These are phyloP conservation scores for Phoronis australis DNA, from an alignment of 2,888 invertebrate genomes.

Conservation along the genomic window DNA sequence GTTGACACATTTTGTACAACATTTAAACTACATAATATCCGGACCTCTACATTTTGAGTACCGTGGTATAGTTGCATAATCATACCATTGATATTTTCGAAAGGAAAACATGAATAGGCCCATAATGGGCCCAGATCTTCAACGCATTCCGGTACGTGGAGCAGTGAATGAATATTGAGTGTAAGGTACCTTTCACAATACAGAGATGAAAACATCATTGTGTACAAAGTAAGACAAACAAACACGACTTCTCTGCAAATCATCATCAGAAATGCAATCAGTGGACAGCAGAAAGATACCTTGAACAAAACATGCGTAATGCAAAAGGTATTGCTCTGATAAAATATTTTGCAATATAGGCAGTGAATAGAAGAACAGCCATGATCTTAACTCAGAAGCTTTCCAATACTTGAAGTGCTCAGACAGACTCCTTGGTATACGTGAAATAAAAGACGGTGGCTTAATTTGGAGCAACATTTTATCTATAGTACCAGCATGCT, in stretches of 20 bases:
- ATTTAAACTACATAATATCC: slow-evolving; percentile 8
- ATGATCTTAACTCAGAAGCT: slow-evolving; percentile 17
- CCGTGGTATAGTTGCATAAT: slow-evolving; percentile 14
- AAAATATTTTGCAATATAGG: slow-evolving; percentile 11
- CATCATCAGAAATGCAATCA: slow-evolving; percentile 7
- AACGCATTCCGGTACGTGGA: slow-evolving; percentile 14
- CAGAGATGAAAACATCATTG: slow-evolving; percentile 10
- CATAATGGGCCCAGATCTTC: slow-evolving; percentile 15
- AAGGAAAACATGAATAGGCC: slow-evolving; percentile 19
- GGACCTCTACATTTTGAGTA: slow-evolving; percentile 16
- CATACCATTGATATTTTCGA: slow-evolving; percentile 13
- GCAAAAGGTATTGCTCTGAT: slow-evolving; percentile 8
- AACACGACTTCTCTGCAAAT: slow-evolving; percentile 5
- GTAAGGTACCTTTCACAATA: slow-evolving; percentile 15
- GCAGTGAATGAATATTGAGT: slow-evolving; percentile 14
- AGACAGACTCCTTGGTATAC: slow-evolving; percentile 12
- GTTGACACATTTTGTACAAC: slow-evolving; percentile 11
- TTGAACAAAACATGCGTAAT: slow-evolving; percentile 15
- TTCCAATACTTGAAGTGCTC: slow-evolving; percentile 20
- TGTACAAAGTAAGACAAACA: slow-evolving; percentile 13
- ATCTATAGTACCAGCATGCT: slow-evolving; percentile 9
- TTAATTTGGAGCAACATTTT: slow-evolving; percentile 10
- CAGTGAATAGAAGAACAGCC: slow-evolving; percentile 18
- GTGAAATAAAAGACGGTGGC: slow-evolving; percentile 13
- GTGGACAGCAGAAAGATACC: slow-evolving; percentile 10